phyloP scores from a whole-genome alignment of 2,888 invertebrate genomes.

The Nephrocerus scutellatus region DNA sequence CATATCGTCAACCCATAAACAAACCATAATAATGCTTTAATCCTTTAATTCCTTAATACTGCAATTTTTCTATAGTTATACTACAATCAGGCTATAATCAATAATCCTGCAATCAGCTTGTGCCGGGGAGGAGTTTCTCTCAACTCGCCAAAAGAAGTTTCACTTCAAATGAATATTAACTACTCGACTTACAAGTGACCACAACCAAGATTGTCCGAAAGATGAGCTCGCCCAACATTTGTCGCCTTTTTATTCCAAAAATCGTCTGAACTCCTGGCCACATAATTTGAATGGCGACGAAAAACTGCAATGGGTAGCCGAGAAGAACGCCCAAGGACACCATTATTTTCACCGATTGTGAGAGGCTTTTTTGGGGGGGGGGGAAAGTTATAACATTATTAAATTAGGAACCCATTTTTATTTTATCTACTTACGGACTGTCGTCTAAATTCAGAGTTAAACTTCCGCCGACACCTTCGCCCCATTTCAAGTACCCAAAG shows the following conservation, averaged over 20 bases:
- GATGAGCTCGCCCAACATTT: conserved; percentile 58
- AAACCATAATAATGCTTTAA: too few species aligned
- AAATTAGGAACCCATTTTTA: too few species aligned
- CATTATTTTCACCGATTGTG: conserved; percentile 73
- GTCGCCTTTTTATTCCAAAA: conserved; percentile 52
- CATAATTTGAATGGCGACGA: conserved; percentile 85
- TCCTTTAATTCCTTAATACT: too few species aligned
- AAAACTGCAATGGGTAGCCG: conserved; percentile 90
- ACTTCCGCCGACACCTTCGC: conserved; percentile 72
- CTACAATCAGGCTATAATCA: too few species aligned
- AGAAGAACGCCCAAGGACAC: conserved; percentile 81
- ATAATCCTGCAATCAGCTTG: too few species aligned
- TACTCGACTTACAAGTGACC: conserved; percentile 80
- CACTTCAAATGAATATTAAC: too few species aligned
- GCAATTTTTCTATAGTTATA: too few species aligned
- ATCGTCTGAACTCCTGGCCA: conserved; percentile 63
- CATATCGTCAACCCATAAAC: too few species aligned
- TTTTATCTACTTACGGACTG: conserved; percentile 36
- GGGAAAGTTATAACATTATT: too few species aligned
- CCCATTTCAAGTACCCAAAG: conserved; percentile 82
- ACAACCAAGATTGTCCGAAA: conserved; percentile 68
- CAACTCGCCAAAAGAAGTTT: too few species aligned
- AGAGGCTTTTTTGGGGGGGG: too few species aligned
- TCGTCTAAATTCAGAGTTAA: conserved; percentile 78
- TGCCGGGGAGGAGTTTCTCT: too few species aligned